These are phyloP conservation scores for Ichneumoninae sp. DNA, from an alignment of 2,888 invertebrate species.

Conservation along the genomic window DNA sequence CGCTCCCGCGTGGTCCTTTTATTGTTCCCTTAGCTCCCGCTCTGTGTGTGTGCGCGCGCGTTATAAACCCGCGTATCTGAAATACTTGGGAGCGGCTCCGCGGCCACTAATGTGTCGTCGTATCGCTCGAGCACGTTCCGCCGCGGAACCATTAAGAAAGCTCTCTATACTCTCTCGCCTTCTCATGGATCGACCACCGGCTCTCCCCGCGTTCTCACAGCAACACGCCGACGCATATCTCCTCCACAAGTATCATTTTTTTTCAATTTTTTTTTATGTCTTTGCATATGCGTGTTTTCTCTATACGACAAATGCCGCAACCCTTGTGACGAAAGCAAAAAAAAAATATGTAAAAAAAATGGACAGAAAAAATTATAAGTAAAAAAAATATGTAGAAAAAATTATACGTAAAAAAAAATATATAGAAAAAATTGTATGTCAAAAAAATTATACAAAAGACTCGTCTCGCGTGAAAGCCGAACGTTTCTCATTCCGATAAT, in stretches of 20 bases:
- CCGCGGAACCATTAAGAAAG: slow-evolving; percentile 54
- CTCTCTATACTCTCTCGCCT: slow-evolving; percentile 14
- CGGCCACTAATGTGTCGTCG: slow-evolving; percentile 73
- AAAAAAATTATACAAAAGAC: not conserved
- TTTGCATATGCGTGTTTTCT: not conserved
- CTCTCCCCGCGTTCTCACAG: slow-evolving; percentile 39
- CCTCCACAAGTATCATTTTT: slow-evolving; percentile 34
- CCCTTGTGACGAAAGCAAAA: slow-evolving; percentile 1
- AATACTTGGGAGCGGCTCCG: slow-evolving; percentile 53
- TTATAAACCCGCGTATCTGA: slow-evolving; percentile 67
- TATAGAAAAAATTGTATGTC: too few relatives aligned
- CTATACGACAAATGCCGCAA: slow-evolving; percentile 1
- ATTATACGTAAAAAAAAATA: too few relatives aligned
- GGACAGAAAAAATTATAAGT: too few relatives aligned
- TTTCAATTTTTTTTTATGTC: slow-evolving; percentile 1
- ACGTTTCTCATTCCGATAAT: not conserved
- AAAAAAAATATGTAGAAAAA: too few relatives aligned
- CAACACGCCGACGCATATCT: not conserved
- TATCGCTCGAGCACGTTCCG: slow-evolving; percentile 74
- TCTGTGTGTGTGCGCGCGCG: not conserved
- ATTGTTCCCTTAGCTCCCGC: slow-evolving; percentile 35
- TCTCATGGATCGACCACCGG: slow-evolving; percentile 34
- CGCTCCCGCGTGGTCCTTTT: slow-evolving; percentile 58
- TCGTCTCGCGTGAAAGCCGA: slow-evolving; percentile 1
- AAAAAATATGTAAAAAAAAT: too few relatives aligned